Percentiles rank a stretch among this genome's conserved stretches.
Evolutionary conservation across 2,888 invertebrate species (phyloP).

Genomic region (Griposia aprilina): DNA sequence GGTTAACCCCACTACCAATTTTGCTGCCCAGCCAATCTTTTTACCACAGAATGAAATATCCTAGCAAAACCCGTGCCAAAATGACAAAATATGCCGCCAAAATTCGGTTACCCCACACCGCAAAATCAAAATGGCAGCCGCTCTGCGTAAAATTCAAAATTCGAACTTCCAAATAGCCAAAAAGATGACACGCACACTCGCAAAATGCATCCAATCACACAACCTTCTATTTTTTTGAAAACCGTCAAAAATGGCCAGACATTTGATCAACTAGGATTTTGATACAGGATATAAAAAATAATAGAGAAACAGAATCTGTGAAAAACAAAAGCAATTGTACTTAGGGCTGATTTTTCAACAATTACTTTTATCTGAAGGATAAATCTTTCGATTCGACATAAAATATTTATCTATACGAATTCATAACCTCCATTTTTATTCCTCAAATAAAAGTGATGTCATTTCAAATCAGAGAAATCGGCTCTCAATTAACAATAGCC

Average conservation of each 20-base stretch:
- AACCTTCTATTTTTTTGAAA: background rate
- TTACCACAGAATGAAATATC: background rate
- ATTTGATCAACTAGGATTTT: background rate
- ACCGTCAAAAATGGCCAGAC: background rate
- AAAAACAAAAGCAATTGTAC: no score
- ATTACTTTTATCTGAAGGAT: background rate
- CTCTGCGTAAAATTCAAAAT: slow-evolving; percentile 4
- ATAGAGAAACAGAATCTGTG: no score
- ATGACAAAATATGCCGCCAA: slow-evolving; percentile 16
- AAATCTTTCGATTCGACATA: background rate
- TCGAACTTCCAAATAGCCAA: background rate
- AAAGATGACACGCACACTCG: background rate
- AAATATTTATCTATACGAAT: background rate
- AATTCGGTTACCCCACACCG: background rate
- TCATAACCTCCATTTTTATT: background rate
- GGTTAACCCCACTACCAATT: background rate
- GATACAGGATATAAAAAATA: background rate
- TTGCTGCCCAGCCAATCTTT: slow-evolving; percentile 19
- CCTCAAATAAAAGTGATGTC: background rate
- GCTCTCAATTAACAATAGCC: background rate
- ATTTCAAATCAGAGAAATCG: background rate
- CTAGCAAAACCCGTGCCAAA: slow-evolving; percentile 3
- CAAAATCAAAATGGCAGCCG: background rate
- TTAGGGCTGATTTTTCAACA: background rate
- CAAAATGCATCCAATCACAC: background rate